phyloP scores from a whole-genome alignment of 2,888 invertebrate species.

The Cryptophagus acutangulus region DNA sequence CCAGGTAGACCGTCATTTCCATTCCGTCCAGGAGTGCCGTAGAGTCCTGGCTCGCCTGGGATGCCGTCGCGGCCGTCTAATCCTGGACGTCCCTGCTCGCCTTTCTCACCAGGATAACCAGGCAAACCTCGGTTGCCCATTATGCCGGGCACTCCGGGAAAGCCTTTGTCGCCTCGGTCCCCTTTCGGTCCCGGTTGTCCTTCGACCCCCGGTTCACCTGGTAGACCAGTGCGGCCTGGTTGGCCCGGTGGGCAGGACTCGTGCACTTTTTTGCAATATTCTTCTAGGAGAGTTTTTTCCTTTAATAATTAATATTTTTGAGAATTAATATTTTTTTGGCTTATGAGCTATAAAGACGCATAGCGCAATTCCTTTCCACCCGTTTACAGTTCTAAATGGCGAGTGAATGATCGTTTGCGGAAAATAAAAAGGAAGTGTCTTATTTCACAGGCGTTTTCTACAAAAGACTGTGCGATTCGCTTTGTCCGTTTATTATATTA shows the following conservation, averaged over 20 bases:
- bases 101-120: slow-evolving; percentile 50
- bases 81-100: slow-evolving; percentile 66
- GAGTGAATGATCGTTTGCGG: too few species aligned
- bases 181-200: slow-evolving; percentile 71
- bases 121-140: slow-evolving; percentile 49
- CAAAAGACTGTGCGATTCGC: too few species aligned
- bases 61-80: slow-evolving; percentile 85
- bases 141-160: slow-evolving; percentile 59
- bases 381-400: too few species aligned
- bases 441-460: too few species aligned
- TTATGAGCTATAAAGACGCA: too few species aligned
- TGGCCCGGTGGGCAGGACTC: slow-evolving; percentile 60
- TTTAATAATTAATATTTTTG: too few species aligned
- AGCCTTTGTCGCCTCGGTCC: slow-evolving; percentile 56
- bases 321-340: too few species aligned
- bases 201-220: slow-evolving; percentile 63
- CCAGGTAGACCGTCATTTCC: slow-evolving; percentile 73
- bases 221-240: slow-evolving; percentile 57
- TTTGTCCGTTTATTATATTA: too few species aligned
- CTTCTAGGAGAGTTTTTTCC: slow-evolving; percentile 76
- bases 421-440: too few species aligned
- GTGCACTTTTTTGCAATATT: slow-evolving; percentile 77
- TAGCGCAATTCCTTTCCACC: too few species aligned
- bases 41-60: slow-evolving; percentile 85
- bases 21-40: slow-evolving; percentile 80